Conservation (phyloP, 2,888 invertebrate species). For the Cybosia mesomella region DNA sequence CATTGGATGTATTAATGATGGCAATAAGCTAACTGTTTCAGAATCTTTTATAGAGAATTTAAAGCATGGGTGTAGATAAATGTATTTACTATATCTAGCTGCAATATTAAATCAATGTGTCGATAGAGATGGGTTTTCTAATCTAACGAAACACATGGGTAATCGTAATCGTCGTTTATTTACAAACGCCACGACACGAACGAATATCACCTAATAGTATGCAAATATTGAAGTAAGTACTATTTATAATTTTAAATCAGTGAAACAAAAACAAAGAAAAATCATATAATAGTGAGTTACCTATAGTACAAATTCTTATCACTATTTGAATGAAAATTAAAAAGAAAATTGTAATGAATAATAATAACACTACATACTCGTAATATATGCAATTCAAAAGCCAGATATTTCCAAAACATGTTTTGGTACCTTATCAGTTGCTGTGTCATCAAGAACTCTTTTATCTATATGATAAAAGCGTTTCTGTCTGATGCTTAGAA, state of each 20-base stretch:
- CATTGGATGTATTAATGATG: too few species aligned
- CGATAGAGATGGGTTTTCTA: neutral
- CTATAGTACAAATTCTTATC: neutral
- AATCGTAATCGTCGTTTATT: neutral
- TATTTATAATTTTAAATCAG: neutral
- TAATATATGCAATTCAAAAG: neutral
- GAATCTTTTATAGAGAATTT: too few species aligned
- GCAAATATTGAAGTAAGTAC: neutral
- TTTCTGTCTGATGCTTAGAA: neutral
- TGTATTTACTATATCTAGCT: too few species aligned
- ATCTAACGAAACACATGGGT: neutral
- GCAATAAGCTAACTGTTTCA: too few species aligned
- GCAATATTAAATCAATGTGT: neutral
- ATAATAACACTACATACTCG: neutral
- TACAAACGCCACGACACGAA: neutral
- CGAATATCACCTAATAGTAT: neutral
- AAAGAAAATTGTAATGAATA: neutral
- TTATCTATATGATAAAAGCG: neutral
- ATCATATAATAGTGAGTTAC: neutral
- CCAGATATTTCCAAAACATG: neutral
- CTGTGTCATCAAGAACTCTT: neutral
- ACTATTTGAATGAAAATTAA: neutral
- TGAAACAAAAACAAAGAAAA: too few species aligned
- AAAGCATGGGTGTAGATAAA: too few species aligned
- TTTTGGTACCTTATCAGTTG: conserved; percentile 4